Conservation (phyloP, 2,113 vertebrate genomes). For the Otocyon megalotis region DNA sequence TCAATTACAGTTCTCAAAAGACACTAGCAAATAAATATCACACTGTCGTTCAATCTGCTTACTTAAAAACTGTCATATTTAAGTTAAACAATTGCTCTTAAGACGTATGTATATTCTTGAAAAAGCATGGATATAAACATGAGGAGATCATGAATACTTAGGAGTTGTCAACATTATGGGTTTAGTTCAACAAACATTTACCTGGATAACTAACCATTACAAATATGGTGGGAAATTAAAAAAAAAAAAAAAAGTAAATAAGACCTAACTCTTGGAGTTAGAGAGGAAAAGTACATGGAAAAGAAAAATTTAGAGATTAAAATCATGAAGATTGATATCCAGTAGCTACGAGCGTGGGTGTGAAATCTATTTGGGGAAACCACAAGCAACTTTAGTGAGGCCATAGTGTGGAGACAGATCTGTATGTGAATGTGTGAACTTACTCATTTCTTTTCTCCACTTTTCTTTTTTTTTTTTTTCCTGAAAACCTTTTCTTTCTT, state of each 20-base stretch:
- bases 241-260: background rate
- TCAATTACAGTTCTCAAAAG: background rate
- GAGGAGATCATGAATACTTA: background rate
- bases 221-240: background rate
- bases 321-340: background rate
- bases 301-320: background rate
- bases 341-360: background rate
- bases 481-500: background rate
- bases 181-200: constrained; percentile 3
- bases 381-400: background rate
- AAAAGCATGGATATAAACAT: background rate
- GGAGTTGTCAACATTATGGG: background rate
- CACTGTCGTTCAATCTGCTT: background rate
- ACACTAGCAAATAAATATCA: background rate
- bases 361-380: background rate
- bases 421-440: background rate
- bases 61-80: background rate
- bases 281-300: background rate
- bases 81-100: background rate
- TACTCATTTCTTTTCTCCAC: background rate
- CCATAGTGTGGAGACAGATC: background rate
- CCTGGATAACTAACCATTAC: background rate
- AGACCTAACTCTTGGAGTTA: background rate
- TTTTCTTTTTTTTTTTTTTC: background rate
- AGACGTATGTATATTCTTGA: background rate